Conservation (phyloP, 2,113 vertebrate species). For the Datnioides undecimradiatus region DNA sequence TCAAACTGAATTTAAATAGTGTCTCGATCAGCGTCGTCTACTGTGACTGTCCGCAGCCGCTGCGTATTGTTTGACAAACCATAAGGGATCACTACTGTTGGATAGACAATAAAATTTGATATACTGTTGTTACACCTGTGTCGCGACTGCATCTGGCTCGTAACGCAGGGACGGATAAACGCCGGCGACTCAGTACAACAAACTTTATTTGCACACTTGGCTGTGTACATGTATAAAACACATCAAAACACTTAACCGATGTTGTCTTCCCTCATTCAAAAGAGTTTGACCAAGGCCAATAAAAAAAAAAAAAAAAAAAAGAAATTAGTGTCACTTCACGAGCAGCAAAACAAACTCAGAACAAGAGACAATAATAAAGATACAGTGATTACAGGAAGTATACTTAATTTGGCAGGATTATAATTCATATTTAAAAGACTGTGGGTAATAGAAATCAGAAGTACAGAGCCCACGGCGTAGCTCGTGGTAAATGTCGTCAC, state of each 20-base stretch:
- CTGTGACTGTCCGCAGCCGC: conserved; percentile 32
- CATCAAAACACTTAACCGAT: conserved; percentile 64
- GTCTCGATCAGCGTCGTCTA: conserved; percentile 30
- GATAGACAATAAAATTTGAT: conserved; percentile 71
- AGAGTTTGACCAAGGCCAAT: conserved; percentile 40
- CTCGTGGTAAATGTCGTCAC: conserved; percentile 6
- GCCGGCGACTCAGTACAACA: conserved; percentile 63
- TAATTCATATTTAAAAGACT: conserved; percentile 3
- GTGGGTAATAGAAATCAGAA: conserved; percentile 18
- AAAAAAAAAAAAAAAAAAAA: conserved; percentile 1
- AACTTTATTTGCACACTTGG: conserved; percentile 81
- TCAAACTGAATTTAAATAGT: conserved; percentile 60
- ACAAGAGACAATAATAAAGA: conserved; percentile 33
- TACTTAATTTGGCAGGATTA: conserved; percentile 26
- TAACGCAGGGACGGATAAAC: not conserved
- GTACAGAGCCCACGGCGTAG: conserved; percentile 19
- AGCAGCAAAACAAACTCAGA: conserved; percentile 32
- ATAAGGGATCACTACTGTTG: conserved; percentile 75
- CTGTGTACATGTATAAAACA: conserved; percentile 82
- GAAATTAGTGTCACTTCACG: conserved; percentile 32
- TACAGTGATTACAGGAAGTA: conserved; percentile 15
- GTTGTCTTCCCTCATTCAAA: conserved; percentile 36
- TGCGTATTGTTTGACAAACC: conserved; percentile 48
- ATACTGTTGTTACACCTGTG: conserved; percentile 24
- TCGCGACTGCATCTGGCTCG: conserved; percentile 26